These are phyloP conservation scores for Indicator indicator DNA, from an alignment of 2,113 vertebrate genomes.

Conservation along the genomic window DNA sequence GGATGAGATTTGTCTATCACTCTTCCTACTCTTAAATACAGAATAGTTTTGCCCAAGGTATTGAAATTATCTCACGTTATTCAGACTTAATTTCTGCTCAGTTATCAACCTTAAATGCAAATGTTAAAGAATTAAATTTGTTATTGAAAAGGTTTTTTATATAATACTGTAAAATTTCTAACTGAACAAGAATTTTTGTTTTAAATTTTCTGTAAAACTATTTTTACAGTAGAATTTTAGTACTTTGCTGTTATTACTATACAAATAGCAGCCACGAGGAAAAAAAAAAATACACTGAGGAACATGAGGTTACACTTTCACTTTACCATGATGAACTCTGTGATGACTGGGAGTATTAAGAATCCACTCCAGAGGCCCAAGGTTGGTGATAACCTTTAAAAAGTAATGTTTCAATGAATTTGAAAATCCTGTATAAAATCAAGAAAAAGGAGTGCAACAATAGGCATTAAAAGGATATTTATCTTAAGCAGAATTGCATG, in stretches of 20 bases:
- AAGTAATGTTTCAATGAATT: not conserved
- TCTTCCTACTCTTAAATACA: not conserved
- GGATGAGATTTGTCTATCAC: not conserved
- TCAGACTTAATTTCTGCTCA: not conserved
- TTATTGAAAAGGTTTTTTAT: not conserved
- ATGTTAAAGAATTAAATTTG: not conserved
- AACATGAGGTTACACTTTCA: not conserved
- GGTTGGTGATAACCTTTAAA: constrained; percentile 82
- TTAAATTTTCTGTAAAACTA: not conserved
- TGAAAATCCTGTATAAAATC: not conserved
- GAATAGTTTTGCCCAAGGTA: not conserved
- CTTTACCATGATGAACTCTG: constrained; percentile 90
- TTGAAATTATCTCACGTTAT: not conserved
- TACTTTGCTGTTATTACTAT: not conserved
- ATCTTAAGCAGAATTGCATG: not conserved
- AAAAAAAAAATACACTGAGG: not conserved
- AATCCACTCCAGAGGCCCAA: constrained; percentile 90
- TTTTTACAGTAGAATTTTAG: not conserved
- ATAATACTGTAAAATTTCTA: not conserved
- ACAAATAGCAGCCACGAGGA: not conserved
- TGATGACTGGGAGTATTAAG: constrained; percentile 95
- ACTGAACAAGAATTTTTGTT: not conserved
- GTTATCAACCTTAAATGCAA: not conserved
- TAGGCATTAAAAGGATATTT: not conserved
- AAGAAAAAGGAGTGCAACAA: not conserved